These are phyloP conservation scores for Zaprionus bogoriensis DNA, from an alignment of 2,888 invertebrate genomes.

Conservation along the genomic window DNA sequence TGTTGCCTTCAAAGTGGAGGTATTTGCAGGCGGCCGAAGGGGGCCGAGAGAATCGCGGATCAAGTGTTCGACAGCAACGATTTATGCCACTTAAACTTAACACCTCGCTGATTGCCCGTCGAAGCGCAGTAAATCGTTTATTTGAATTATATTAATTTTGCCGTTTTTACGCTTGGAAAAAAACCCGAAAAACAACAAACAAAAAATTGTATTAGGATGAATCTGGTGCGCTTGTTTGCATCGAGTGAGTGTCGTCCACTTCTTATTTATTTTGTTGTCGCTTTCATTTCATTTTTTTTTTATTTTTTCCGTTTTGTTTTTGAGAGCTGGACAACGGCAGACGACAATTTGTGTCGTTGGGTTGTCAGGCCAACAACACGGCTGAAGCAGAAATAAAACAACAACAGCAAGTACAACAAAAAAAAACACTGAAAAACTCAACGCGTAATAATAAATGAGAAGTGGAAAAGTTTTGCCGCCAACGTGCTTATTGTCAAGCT, in stretches of 20 bases:
- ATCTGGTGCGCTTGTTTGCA: slow-evolving; percentile 61
- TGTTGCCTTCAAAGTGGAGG: slow-evolving; percentile 16
- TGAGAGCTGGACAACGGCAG: slow-evolving; percentile 26
- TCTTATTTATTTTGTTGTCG: slow-evolving; percentile 33
- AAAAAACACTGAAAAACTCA: slow-evolving; percentile 29
- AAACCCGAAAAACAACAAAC: slow-evolving; percentile 12
- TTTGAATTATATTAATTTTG: slow-evolving; percentile 70
- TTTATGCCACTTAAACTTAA: slow-evolving; percentile 73
- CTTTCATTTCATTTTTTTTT: slow-evolving; percentile 16
- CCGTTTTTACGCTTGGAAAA: slow-evolving; percentile 24
- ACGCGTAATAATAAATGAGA: slow-evolving; percentile 76
- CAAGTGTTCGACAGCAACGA: slow-evolving; percentile 41
- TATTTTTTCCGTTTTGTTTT: not conserved
- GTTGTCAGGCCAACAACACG: slow-evolving; percentile 70
- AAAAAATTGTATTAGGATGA: slow-evolving; percentile 33
- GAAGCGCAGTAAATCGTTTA: slow-evolving; percentile 71
- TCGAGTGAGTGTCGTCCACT: slow-evolving; percentile 30
- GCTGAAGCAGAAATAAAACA: slow-evolving; percentile 6
- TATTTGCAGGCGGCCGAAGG: not conserved
- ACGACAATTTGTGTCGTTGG: slow-evolving; percentile 59
- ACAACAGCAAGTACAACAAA: slow-evolving; percentile 14
- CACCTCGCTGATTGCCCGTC: slow-evolving; percentile 68
- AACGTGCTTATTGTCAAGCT: slow-evolving; percentile 78
- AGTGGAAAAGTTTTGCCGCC: slow-evolving; percentile 76
- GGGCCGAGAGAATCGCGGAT: not conserved